A percentile compares a stretch with the other conserved stretches of the same genome.
These are phyloP conservation scores for Gadus macrocephalus DNA, from an alignment of 2,113 vertebrate species.

Conservation along the genomic window DNA sequence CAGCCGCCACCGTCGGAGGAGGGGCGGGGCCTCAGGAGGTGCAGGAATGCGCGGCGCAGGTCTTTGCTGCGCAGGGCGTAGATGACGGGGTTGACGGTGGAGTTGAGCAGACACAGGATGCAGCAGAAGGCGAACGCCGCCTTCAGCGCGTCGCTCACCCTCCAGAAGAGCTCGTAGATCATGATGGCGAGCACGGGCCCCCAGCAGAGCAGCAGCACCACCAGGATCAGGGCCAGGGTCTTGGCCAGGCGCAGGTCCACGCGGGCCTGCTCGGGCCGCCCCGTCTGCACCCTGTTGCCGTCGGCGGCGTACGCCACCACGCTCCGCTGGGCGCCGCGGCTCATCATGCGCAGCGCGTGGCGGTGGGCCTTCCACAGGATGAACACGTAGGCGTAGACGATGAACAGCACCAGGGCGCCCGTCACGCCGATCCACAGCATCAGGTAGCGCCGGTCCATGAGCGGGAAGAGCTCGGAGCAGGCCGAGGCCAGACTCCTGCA, in stretches of 20 bases:
- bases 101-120: conserved; percentile 97
- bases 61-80: conserved; percentile 97
- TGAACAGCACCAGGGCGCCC: conserved; percentile 87
- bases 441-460: conserved; percentile 92
- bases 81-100: conserved; percentile 97
- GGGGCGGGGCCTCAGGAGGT: conserved; percentile 81
- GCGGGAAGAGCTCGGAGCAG: conserved; percentile 97
- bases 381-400: conserved; percentile 97
- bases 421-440: conserved; percentile 98
- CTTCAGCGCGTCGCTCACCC: conserved; percentile 94
- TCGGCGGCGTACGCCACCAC: conserved; percentile 88
- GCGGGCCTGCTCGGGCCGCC: conserved; percentile 91
- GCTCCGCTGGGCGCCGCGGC: conserved; percentile 93
- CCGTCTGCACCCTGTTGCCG: conserved; percentile 89
- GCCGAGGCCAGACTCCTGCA: conserved; percentile 90
- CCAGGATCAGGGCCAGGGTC: conserved; percentile 94
- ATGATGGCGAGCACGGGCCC: conserved; percentile 95
- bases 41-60: conserved; percentile 89
- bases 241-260: conserved; percentile 98
- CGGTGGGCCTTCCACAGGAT: conserved; percentile 98
- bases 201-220: conserved; percentile 97
- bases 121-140: conserved; percentile 96
- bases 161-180: conserved; percentile 96
- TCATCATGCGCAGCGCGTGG: conserved; percentile 95
- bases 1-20: conserved; percentile 90